A percentile compares a stretch with the other conserved stretches of the same genome.
phyloP scores from a whole-genome alignment of 2,113 vertebrate genomes.

The Alethe castanea region DNA sequence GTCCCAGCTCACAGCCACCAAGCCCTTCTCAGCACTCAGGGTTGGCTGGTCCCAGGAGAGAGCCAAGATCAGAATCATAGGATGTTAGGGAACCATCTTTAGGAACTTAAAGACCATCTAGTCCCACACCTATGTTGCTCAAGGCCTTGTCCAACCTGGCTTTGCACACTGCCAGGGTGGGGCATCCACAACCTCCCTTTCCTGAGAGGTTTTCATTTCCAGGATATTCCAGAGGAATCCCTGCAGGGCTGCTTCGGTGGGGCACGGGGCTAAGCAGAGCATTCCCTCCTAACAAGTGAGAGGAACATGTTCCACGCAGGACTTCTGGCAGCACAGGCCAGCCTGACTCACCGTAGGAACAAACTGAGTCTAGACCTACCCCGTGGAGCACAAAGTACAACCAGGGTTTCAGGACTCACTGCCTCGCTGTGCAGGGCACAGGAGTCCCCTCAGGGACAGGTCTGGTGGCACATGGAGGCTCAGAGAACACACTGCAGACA shows the following conservation, averaged over 20 bases:
- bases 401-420: neutral
- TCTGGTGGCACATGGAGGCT: rapidly evolving
- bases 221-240: neutral
- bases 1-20: neutral
- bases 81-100: neutral
- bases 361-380: neutral
- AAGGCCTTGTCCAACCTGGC: neutral
- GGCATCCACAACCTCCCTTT: neutral
- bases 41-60: neutral
- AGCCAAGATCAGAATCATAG: neutral
- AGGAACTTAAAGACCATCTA: neutral
- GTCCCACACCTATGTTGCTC: neutral
- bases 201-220: neutral
- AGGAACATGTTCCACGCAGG: rapidly evolving
- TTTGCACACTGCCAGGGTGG: neutral
- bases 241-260: neutral
- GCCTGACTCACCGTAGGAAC: neutral
- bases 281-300: neutral
- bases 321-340: neutral
- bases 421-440: neutral
- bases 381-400: neutral
- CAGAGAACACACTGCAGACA: rapidly evolving
- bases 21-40: neutral
- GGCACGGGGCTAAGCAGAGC: neutral
- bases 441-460: neutral